Percentiles rank a stretch among this genome's conserved stretches.
phyloP scores from a whole-genome alignment of 2,113 vertebrate genomes.

The Daubentonia madagascariensis region DNA sequence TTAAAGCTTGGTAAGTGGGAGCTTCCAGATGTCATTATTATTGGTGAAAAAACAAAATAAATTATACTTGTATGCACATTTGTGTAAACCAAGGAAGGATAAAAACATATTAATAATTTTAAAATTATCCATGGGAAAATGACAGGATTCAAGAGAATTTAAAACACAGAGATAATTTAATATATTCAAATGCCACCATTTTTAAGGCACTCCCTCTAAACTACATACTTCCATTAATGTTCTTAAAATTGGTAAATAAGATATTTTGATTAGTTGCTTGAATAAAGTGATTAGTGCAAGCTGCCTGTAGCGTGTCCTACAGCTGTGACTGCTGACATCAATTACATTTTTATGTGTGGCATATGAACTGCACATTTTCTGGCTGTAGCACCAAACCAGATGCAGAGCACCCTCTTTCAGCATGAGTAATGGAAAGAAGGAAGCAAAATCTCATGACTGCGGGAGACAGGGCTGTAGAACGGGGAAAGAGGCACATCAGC shows the following conservation, averaged over 20 bases:
- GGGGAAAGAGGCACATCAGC: neutral
- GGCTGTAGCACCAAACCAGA: neutral
- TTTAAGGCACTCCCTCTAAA: neutral
- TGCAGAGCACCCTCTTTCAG: neutral
- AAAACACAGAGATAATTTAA: neutral
- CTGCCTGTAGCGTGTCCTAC: neutral
- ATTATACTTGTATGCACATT: neutral
- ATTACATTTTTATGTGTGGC: neutral
- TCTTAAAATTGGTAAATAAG: neutral
- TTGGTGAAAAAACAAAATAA: neutral
- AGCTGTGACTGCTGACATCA: neutral
- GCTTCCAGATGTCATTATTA: neutral
- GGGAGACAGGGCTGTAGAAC: neutral
- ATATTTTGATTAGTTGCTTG: neutral
- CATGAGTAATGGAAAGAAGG: neutral
- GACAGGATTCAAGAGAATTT: neutral
- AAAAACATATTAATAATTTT: neutral
- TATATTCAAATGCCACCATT: neutral
- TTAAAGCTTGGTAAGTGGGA: neutral
- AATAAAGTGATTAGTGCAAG: neutral
- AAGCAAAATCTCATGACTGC: neutral
- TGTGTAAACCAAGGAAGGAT: neutral
- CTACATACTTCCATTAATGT: neutral
- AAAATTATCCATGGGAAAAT: constrained; percentile 6
- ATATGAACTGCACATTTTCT: neutral